Evolutionary conservation across 2,888 invertebrate genomes (phyloP), one percentile per base, ranked within the genome.

Genomic region (Cenopis cana): DNA sequence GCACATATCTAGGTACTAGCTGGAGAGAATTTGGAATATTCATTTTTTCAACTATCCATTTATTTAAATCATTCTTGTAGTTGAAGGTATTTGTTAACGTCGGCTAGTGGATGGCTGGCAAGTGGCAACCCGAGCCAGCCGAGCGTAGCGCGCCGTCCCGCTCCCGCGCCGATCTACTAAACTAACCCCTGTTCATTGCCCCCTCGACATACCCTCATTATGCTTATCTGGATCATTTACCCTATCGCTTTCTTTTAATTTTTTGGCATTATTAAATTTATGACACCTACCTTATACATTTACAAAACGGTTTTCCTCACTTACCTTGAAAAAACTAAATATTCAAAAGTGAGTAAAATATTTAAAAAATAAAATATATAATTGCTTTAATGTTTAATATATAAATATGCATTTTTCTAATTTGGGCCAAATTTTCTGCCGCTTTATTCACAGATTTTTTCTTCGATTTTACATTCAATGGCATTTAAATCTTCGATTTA

Each of bases 51-150:
- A 57, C 18, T 36, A 2, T 41, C 24, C 4, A 41, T 41, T 1
- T n/a, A 14, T 57, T 57, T 1, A 24, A 24, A 41, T 4, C 4
- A 33, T 62, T 9, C 14, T 62, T 8, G 49, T 18, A 52, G 60
- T 61, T 49, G n/a, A n/a, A 24, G 24, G 61, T 61, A 61, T 18
- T 36, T 17, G 33, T 18, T 52, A 17, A 24, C 20, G 61, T 20
- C 60, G 41, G 54, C 62, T 54, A 55, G 56, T 38, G 11, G 54
- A 78, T 79, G 78, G 76, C 73, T 73, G 76, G 74, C 77, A 79
- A 81, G 73, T 73, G 76, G 74, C 77, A 79, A 81, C 82, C 82
- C 84, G 88, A 86, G 88, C 90, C 90, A 89, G 83, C 87, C 81
- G 87, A 86, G 85, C 89, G 79, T 89, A 89, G 89, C 90, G 72